A percentile compares a stretch with the other conserved stretches of the same genome.
Conservation (phyloP, 2,113 vertebrate species). For the Labeo catla region DNA sequence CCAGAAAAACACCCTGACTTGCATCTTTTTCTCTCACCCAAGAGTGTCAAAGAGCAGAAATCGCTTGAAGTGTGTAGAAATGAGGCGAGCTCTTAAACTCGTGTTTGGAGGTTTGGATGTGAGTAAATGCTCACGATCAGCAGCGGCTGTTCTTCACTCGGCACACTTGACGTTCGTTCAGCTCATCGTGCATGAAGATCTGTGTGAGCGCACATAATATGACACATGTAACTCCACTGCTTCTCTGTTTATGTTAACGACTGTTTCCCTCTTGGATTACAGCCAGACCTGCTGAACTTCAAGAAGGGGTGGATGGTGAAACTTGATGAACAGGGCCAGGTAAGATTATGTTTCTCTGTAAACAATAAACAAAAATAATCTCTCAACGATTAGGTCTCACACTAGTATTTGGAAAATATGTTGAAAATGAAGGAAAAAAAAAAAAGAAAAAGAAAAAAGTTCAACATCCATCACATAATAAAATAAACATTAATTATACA, state of each 20-base stretch:
- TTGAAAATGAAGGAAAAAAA: background rate
- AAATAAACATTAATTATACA: too few species aligned
- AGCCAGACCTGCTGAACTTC: constrained; percentile 84
- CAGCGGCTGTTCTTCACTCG: background rate
- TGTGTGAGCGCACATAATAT: background rate
- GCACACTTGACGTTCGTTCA: background rate
- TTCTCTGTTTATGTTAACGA: background rate
- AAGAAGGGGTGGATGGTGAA: constrained; percentile 87
- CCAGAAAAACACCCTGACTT: background rate
- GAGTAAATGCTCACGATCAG: background rate
- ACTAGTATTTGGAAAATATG: background rate
- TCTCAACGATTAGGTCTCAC: background rate
- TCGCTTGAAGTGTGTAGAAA: background rate
- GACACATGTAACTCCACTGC: background rate
- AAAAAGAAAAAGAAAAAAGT: background rate
- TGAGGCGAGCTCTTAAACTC: background rate
- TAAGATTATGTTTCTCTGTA: constrained; percentile 46
- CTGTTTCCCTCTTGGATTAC: constrained; percentile 28
- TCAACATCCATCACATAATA: too few species aligned
- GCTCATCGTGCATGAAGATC: constrained; percentile 30
- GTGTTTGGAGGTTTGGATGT: background rate
- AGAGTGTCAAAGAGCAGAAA: background rate
- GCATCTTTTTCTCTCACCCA: constrained; percentile 1
- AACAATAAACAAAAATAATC: background rate
- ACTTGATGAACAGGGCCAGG: constrained; percentile 79